Evolutionary conservation across 2,113 vertebrate species (phyloP), one percentile per base, ranked within the genome.

Genomic region (Callocephalon fimbriatum): DNA sequence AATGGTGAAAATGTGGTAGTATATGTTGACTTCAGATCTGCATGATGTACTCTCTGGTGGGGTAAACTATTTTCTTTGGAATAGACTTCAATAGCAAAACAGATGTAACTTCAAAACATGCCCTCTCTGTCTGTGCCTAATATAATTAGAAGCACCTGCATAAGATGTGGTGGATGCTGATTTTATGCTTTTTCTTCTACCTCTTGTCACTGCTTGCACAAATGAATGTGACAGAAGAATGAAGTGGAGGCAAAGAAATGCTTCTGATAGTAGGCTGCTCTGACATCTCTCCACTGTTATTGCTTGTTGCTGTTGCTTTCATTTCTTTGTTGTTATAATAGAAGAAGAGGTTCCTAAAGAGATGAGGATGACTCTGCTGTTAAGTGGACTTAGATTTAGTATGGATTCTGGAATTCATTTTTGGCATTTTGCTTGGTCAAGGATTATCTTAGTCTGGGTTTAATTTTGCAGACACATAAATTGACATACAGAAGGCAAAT

Each of bases 401-500:
- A 62, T 3, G 19, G 44, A 29, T 91, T 74, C 75, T 80, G 86
- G 63, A 86, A 88, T 93, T 85, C 4, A 31, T 58, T 74, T 83
- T 88, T 88, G 86, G n/a, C 40, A 59, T 92, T 84, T 88, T 71
- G 0, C 68, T 95, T 92, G 42, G 45, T 83, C n/a, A 42, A 86
- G 67, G 47, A 81, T 86, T 95, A 47, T 67, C 18, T 80, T 88
- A 67, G 59, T 77, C 91, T 94, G 83, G 42, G 65, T 89, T 92
- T 88, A 92, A 94, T 95, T 91, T 90, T 84, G 76, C 0, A 0
- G 92, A 81, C 79, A 71, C 40, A 75, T 35, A 77, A 37, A 27
- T 17, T 81, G 86, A 91, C 83, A 67, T 91, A 77, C 83, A 93
- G 75, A 91, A 95, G 80, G 79, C 83, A 81, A 92, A 58, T 11